These are phyloP conservation scores for Spheniscus mendiculus DNA, from an alignment of 2,113 vertebrate species.

Conservation along the genomic window DNA sequence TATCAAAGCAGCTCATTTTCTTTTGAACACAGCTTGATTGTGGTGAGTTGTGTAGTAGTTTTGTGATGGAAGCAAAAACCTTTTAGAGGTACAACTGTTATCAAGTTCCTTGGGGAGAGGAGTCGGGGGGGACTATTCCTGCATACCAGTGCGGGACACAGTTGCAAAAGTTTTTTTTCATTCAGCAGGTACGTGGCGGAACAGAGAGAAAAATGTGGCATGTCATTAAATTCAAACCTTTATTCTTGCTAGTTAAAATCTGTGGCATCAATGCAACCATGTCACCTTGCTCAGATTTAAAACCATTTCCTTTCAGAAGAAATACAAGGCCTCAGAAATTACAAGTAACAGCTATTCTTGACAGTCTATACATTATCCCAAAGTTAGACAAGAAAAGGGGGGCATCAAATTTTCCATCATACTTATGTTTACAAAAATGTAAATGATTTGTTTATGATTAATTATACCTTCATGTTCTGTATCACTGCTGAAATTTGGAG, in stretches of 20 bases:
- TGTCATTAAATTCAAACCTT: background rate
- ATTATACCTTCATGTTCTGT: background rate
- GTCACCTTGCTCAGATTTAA: background rate
- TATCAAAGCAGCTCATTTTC: background rate
- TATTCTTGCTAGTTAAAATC: background rate
- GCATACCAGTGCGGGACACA: background rate
- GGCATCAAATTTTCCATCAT: background rate
- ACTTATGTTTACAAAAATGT: background rate
- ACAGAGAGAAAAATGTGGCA: background rate
- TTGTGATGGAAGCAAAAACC: background rate
- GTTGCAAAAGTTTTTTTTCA: background rate
- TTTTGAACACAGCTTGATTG: background rate
- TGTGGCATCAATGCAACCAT: background rate
- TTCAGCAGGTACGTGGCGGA: accelerated
- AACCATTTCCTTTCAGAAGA: background rate
- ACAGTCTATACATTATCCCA: background rate
- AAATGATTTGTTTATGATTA: background rate
- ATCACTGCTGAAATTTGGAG: background rate
- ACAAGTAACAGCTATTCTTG: background rate
- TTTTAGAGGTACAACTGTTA: background rate
- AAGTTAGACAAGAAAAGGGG: background rate
- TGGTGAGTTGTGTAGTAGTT: background rate
- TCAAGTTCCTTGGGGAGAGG: background rate
- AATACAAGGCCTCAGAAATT: background rate
- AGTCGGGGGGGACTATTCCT: background rate